These are phyloP conservation scores for Gephyroberyx darwinii DNA, from an alignment of 2,797 vertebrate genomes.

Conservation along the genomic window DNA sequence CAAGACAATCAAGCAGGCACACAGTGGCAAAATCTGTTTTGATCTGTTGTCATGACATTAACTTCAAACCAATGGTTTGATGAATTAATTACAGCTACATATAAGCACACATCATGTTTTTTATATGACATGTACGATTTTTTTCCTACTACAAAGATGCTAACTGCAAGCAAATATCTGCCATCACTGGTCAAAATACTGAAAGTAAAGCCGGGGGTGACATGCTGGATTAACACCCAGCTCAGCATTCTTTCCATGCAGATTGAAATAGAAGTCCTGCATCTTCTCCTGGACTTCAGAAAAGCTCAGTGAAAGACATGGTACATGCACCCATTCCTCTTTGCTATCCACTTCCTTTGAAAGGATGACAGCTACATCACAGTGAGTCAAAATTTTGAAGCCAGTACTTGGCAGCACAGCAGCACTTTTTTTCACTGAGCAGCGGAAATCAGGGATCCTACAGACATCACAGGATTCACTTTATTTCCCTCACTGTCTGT, in stretches of 20 bases:
- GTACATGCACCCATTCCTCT: constrained; percentile 79
- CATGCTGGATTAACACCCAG: constrained; percentile 70
- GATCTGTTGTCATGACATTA: constrained; percentile 3
- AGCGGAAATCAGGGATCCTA: constrained; percentile 79
- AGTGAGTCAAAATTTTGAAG: constrained; percentile 81
- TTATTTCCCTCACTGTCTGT: constrained; percentile 78
- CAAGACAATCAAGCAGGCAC: constrained; percentile 17
- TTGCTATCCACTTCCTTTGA: constrained; percentile 79
- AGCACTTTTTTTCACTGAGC: constrained; percentile 64
- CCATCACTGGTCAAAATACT: constrained; percentile 38
- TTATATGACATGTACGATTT: constrained; percentile 12
- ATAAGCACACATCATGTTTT: background rate
- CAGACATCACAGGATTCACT: constrained; percentile 80
- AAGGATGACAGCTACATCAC: constrained; percentile 84
- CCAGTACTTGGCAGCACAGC: constrained; percentile 79
- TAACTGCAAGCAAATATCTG: constrained; percentile 30
- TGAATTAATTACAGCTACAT: background rate
- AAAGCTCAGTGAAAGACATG: constrained; percentile 79
- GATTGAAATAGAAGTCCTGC: constrained; percentile 74
- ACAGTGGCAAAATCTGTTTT: constrained; percentile 3
- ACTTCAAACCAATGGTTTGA: constrained; percentile 22
- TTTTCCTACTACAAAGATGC: constrained; percentile 29
- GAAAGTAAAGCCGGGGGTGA: constrained; percentile 51
- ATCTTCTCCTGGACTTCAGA: constrained; percentile 78
- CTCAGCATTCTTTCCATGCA: constrained; percentile 72